Percentiles rank a stretch among this genome's conserved stretches.
phyloP scores from a whole-genome alignment of 2,888 invertebrate species.

The Sphaerophoria rueppellii region DNA sequence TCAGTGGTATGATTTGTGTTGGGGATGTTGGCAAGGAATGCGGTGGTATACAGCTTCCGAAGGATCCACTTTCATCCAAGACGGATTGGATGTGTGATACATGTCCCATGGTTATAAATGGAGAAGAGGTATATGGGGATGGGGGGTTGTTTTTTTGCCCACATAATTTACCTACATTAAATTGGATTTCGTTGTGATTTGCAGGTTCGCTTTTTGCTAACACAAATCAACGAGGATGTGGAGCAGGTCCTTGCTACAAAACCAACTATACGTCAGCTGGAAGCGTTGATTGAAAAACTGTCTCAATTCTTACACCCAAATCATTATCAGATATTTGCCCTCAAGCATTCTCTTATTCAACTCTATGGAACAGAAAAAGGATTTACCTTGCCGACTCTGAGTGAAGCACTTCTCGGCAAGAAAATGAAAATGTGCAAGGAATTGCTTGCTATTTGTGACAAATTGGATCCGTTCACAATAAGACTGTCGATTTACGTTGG shows the following conservation, averaged over 20 bases:
- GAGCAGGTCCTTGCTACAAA: constrained; percentile 85
- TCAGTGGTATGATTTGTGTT: constrained; percentile 82
- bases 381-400: constrained; percentile 83
- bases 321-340: constrained; percentile 91
- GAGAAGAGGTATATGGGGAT: constrained; percentile 84
- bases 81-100: constrained; percentile 90
- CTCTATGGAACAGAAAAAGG: constrained; percentile 88
- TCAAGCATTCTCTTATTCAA: constrained; percentile 92
- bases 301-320: constrained; percentile 90
- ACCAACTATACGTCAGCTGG: constrained; percentile 84
- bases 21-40: constrained; percentile 84
- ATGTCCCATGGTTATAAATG: constrained; percentile 86
- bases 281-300: constrained; percentile 87
- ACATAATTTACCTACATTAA: background rate
- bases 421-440: constrained; percentile 88
- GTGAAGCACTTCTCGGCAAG: constrained; percentile 85
- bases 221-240: constrained; percentile 90
- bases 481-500: constrained; percentile 89
- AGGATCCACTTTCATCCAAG: constrained; percentile 87
- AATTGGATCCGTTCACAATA: constrained; percentile 88
- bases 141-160: background rate
- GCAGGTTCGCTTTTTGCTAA: constrained; percentile 84
- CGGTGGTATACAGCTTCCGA: constrained; percentile 87
- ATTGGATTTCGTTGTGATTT: background rate
- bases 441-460: constrained; percentile 85